Base-by-base conservation (phyloP, 2,113 vertebrate species). In the Chelonoidis abingdonii region DNA sequence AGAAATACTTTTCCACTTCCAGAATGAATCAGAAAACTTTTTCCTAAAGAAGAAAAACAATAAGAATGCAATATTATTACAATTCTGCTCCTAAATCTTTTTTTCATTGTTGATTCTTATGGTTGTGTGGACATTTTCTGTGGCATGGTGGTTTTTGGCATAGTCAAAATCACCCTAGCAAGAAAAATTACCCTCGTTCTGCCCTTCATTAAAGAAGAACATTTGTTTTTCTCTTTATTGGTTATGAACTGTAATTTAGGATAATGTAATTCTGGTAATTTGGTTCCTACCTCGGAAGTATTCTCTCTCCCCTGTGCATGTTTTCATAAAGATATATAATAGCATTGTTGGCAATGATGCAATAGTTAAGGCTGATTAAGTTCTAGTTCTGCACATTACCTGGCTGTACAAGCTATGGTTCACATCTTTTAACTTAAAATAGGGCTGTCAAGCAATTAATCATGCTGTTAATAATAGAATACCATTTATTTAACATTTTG, bases 371-470 rank as follows among this genome's bases (percentile, higher is more conserved):
- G 81, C 92, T 95, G 95, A 95, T 97, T 97, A 95, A 94, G 93
- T 95, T 96, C 85, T 84, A 92, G 93, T 95, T 95, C 86, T 91
- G 89, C 93, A 92, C 80, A 92, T 86, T 96, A 95, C 13, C 78
- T 69, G 92, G 84, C 89, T 95, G 85, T 29, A 47, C 12, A 95
- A 94, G 92, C 87, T 97, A 97, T 97, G 95, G 59, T 97, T 97
- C 93, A 87, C 94, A 95, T 95, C 16, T 89, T 96, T 97, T 91
- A 97, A 97, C 97, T 95, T 89, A 96, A 54, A 54, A 54, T 9
- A 54, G 53, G 7, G 21, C 53, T 22, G 53, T 54, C 53, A 54
- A 54, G 53, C 21, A 54, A 54, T 54, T 22, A 54, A 22, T 54
- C 3, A 3, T 3, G 8, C 21, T 54, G 21, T 22, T 54, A 54